phyloP scores from a whole-genome alignment of 2,113 vertebrate species.

The Anolis carolinensis region DNA sequence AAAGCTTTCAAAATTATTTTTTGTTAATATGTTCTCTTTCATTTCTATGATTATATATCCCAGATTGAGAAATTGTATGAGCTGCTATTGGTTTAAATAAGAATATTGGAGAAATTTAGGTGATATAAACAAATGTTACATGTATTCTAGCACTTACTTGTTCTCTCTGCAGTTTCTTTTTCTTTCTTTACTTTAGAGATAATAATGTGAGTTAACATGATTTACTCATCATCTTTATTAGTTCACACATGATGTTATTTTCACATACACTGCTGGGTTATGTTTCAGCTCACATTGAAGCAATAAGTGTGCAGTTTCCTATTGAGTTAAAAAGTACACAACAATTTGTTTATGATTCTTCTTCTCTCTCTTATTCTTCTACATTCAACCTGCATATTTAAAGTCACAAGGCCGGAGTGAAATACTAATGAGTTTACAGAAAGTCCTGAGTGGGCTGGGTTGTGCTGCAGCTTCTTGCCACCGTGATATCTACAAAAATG shows the following conservation, averaged over 20 bases:
- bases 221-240: no score
- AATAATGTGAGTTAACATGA: no score
- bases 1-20: background rate
- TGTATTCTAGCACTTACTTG: background rate
- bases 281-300: no score
- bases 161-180: background rate
- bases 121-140: background rate
- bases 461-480: slow-evolving; percentile 97
- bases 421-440: slow-evolving; percentile 96
- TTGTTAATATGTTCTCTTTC: background rate
- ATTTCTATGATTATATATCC: no score
- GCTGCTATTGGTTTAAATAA: background rate
- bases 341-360: background rate
- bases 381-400: slow-evolving; percentile 12
- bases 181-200: background rate
- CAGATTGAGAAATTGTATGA: background rate
- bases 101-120: background rate
- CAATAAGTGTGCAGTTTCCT: no score
- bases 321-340: background rate
- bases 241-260: background rate
- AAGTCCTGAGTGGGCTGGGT: slow-evolving; percentile 91
- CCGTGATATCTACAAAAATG: slow-evolving; percentile 97
- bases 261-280: background rate
- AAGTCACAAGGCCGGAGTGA: slow-evolving; percentile 97
- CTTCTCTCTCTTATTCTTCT: background rate